Evolutionary conservation across 92 coral and sea anemone genomes (phyloP), one percentile per base, ranked within the genome.

Genomic region (Montipora capitata): DNA sequence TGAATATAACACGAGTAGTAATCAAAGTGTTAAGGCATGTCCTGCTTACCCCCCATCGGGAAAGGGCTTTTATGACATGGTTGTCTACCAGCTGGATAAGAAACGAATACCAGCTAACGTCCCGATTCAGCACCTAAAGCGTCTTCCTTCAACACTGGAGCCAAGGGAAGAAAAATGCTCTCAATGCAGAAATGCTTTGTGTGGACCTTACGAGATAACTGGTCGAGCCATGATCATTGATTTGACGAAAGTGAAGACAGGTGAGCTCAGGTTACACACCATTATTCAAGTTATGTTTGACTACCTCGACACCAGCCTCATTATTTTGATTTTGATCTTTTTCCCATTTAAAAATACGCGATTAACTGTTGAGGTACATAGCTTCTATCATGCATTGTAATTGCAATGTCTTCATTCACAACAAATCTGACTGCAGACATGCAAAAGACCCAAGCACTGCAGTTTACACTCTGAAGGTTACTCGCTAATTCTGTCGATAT

Each of bases 141-240:
- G 15, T 39, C 77, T 63, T 14, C 89, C 89, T 38, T 59, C 62
- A 38, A 72, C 38, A 0, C 35, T 85, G 10, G 51, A 62, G 1
- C 89, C 89, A 18, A 49, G 27, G 35, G 89, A 85, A 74, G 58
- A 57, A 7, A 43, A 75, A 35, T 85, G 89, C 44, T 14, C n/a
- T 5, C n/a, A 27, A 2, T 86, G 85, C 72, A 64, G 56, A 10
- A 74, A 2, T 51, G 16, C 74, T 39, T 67, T 86, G 27, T 52
- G 85, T 52, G 49, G 42, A 10, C 67, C 84, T 1, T 44, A 48
- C 4, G 56, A 77, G 52, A 78, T 86, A 13, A 86, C 78, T 38
- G 40, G 40, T 18, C 72, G 82, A 38, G 85, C 84, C 15, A 78
- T 40, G 49, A 77, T 86, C 56, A 45, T 77, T 20, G 81, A 76